Percentiles rank a stretch among this genome's conserved stretches.
Conservation (phyloP, 1,140 invertebrate species). For the Nasonia giraulti region DNA sequence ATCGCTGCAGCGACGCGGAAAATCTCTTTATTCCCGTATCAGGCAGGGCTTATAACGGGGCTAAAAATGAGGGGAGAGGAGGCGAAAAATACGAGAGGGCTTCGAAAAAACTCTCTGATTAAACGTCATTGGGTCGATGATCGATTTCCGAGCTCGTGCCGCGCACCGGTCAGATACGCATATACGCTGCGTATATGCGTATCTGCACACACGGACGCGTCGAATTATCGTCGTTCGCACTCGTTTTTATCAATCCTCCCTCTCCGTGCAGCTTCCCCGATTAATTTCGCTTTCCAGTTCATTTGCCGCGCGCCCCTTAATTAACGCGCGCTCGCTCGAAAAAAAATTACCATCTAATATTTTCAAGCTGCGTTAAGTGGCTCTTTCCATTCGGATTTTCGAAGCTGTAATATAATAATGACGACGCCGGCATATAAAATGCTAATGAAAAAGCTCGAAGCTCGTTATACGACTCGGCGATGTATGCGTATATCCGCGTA, state of each 20-base stretch:
- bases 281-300: neutral
- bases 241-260: neutral
- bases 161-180: no score
- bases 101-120: constrained; percentile 4
- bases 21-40: constrained; percentile 23
- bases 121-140: constrained; percentile 21
- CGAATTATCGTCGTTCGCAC: neutral
- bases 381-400: neutral
- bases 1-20: neutral
- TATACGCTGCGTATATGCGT: neutral
- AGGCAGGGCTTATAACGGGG: neutral
- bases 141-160: neutral
- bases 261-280: neutral
- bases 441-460: constrained; percentile 26
- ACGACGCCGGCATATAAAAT: neutral
- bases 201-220: neutral
- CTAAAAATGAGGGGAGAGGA: neutral
- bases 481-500: neutral
- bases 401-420: neutral
- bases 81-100: neutral
- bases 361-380: neutral
- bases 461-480: constrained; percentile 19
- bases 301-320: neutral
- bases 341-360: neutral
- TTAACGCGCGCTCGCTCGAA: neutral